These are phyloP conservation scores for Coendou prehensilis DNA, from an alignment of 2,797 vertebrate species.

Conservation along the genomic window DNA sequence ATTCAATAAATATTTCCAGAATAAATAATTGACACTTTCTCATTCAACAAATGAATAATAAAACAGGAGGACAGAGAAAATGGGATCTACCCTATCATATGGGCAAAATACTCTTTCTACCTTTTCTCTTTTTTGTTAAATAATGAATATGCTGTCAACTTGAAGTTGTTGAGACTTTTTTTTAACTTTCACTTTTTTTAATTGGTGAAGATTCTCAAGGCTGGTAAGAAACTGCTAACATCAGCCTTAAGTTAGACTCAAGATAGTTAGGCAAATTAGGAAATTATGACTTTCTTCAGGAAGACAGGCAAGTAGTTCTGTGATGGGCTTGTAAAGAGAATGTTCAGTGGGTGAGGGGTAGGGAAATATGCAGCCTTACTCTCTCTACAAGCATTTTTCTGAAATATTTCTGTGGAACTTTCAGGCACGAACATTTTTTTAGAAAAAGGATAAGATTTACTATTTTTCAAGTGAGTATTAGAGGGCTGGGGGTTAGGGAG, in stretches of 20 bases:
- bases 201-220: constrained; percentile 42
- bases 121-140: constrained; percentile 37
- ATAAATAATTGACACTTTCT: constrained; percentile 26
- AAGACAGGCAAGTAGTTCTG: neutral
- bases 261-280: neutral
- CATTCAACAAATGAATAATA: constrained; percentile 40
- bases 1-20: constrained; percentile 68
- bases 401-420: neutral
- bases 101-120: constrained; percentile 8
- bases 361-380: neutral
- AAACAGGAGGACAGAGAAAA: neutral
- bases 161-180: neutral
- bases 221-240: constrained; percentile 37
- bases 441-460: neutral
- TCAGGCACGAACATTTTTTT: neutral
- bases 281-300: neutral
- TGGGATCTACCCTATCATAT: neutral
- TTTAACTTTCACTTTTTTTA: constrained; percentile 39
- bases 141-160: constrained; percentile 31
- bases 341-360: neutral
- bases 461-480: constrained; percentile 11
- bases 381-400: neutral
- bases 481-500: neutral
- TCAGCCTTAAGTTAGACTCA: constrained; percentile 29
- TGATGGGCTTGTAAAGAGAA: neutral